phyloP scores from a whole-genome alignment of 1,140 invertebrate genomes.

The Drepana arcuata region DNA sequence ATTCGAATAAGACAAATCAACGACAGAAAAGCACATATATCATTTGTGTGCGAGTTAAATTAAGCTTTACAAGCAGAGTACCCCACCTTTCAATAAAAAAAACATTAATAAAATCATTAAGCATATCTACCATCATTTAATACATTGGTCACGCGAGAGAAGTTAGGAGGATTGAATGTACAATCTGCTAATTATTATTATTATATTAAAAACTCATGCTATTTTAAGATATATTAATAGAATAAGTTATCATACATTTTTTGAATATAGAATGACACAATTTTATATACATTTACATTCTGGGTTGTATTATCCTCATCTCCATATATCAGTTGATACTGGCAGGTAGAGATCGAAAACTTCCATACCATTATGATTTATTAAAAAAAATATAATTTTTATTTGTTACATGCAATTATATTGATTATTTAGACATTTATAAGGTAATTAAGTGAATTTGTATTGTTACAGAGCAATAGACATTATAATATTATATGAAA shows the following conservation, averaged over 20 bases:
- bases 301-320: conserved; percentile 10
- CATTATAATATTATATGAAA: no score
- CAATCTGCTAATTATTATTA: no score
- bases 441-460: conserved; percentile 60
- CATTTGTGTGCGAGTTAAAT: conserved; percentile 42
- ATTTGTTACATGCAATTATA: no score
- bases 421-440: conserved; percentile 38
- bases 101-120: no score
- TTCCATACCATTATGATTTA: conserved; percentile 12
- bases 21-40: conserved; percentile 28
- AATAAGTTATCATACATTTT: not conserved
- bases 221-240: not conserved
- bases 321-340: conserved; percentile 12
- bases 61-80: conserved; percentile 31
- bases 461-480: conserved; percentile 39
- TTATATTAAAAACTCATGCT: no score
- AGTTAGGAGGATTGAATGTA: no score
- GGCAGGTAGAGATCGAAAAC: conserved; percentile 3
- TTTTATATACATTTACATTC: not conserved
- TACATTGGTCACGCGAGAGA: no score
- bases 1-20: conserved; percentile 31
- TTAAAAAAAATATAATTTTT: conserved; percentile 30
- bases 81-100: conserved; percentile 37
- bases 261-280: not conserved
- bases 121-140: no score